Conservation (phyloP, 23 tunicate species). For the Pegea sp. region DNA sequence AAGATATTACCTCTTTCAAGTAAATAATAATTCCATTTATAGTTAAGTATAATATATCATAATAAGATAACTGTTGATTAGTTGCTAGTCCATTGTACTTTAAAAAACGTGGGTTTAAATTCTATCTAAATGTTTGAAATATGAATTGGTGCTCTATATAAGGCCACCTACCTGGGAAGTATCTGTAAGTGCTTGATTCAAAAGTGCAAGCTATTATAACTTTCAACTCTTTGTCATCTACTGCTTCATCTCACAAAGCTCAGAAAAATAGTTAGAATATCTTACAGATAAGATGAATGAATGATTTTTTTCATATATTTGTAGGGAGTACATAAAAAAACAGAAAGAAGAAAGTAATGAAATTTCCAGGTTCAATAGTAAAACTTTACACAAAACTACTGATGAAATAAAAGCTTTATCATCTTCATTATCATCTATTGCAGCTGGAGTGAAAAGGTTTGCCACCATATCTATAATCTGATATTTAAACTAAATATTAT, state of each 20-base stretch:
- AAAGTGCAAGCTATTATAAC: too few relatives aligned
- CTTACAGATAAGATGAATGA: neutral
- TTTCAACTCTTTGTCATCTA: too few relatives aligned
- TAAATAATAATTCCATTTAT: neutral
- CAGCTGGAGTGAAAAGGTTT: conserved; percentile 17
- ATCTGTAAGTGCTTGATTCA: too few relatives aligned
- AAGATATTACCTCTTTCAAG: neutral
- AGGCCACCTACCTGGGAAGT: too few relatives aligned
- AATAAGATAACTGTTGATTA: too few relatives aligned
- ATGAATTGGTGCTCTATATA: too few relatives aligned
- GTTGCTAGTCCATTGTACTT: neutral
- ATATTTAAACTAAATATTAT: too few relatives aligned
- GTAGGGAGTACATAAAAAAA: conserved; percentile 42
- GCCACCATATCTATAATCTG: neutral
- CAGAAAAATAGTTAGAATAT: neutral
- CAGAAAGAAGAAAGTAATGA: conserved; percentile 62
- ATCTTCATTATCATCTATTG: conserved; percentile 26
- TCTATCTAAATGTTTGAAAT: too few relatives aligned
- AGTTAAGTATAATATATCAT: too few relatives aligned
- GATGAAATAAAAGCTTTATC: conserved; percentile 44
- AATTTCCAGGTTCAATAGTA: conserved; percentile 45
- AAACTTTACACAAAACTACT: conserved; percentile 40
- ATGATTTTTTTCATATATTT: conserved; percentile 1
- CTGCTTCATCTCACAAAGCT: neutral
- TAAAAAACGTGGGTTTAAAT: neutral